These are phyloP conservation scores for Gonocerus acuteangulatus DNA, from an alignment of 2,888 invertebrate genomes.

Conservation along the genomic window DNA sequence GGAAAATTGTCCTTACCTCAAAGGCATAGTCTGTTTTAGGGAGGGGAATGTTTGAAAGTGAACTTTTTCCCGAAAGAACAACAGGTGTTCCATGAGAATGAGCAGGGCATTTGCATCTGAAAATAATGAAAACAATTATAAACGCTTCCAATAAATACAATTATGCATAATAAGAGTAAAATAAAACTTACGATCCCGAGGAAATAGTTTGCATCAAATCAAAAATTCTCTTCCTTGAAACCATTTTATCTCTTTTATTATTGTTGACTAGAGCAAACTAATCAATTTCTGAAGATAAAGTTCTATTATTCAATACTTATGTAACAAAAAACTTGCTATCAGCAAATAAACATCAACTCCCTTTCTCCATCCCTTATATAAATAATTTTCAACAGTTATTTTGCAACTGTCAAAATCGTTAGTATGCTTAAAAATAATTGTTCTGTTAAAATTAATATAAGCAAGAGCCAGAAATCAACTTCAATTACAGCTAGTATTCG, in stretches of 20 bases:
- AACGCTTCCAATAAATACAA: not conserved
- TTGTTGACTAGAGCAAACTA: too few species aligned
- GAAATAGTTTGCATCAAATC: constrained; percentile 59
- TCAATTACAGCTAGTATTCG: too few species aligned
- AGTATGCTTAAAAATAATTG: too few species aligned
- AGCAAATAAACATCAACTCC: too few species aligned
- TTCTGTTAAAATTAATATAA: too few species aligned
- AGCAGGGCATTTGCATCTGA: constrained; percentile 68
- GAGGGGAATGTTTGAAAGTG: constrained; percentile 36
- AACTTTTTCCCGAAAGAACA: constrained; percentile 42
- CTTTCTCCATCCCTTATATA: too few species aligned
- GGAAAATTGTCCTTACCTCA: constrained; percentile 51
- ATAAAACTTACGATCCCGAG: constrained; percentile 49
- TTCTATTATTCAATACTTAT: too few species aligned
- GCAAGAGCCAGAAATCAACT: too few species aligned
- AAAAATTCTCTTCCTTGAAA: constrained; percentile 48
- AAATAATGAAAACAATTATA: constrained; percentile 39
- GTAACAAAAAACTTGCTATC: too few species aligned
- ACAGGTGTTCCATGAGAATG: constrained; percentile 55
- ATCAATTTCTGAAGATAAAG: too few species aligned
- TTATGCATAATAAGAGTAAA: not conserved
- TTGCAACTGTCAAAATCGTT: too few species aligned
- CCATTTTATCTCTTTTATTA: not conserved
- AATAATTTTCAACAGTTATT: too few species aligned
- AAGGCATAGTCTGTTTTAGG: constrained; percentile 66